phyloP scores from a whole-genome alignment of 2,113 vertebrate species.

The Sceloporus tristichus region DNA sequence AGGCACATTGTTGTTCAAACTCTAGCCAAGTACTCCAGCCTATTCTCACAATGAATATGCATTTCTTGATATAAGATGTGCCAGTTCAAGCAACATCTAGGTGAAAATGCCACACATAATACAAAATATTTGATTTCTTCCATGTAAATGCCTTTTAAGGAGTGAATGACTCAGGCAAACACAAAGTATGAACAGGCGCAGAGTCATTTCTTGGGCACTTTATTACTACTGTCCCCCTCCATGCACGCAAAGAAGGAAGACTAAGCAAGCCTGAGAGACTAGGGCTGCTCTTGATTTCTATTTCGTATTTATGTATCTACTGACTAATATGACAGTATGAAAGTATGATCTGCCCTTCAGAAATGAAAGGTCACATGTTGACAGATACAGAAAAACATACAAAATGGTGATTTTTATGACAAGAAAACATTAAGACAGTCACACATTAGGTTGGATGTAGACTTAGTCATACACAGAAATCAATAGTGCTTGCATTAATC shows the following conservation, averaged over 20 bases:
- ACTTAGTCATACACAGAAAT: not conserved
- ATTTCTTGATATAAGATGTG: slow-evolving; percentile 24
- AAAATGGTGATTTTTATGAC: not conserved
- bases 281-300: accelerated
- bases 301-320: not conserved
- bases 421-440: not conserved
- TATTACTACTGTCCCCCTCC: not conserved
- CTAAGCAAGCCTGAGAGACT: not conserved
- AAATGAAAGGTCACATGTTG: not conserved
- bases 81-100: slow-evolving; percentile 32
- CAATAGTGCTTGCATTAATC: not conserved
- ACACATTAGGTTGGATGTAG: not conserved
- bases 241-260: not conserved
- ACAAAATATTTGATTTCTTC: not conserved
- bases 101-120: not conserved
- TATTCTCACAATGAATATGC: not conserved
- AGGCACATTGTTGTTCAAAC: not conserved
- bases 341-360: not conserved
- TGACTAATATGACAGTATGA: not conserved
- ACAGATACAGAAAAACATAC: not conserved
- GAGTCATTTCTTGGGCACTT: slow-evolving; percentile 21
- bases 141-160: not conserved
- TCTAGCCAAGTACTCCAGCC: not conserved
- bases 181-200: slow-evolving; percentile 18
- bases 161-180: not conserved